phyloP scores from a whole-genome alignment of 2,888 invertebrate genomes.

The Erynnis tages region DNA sequence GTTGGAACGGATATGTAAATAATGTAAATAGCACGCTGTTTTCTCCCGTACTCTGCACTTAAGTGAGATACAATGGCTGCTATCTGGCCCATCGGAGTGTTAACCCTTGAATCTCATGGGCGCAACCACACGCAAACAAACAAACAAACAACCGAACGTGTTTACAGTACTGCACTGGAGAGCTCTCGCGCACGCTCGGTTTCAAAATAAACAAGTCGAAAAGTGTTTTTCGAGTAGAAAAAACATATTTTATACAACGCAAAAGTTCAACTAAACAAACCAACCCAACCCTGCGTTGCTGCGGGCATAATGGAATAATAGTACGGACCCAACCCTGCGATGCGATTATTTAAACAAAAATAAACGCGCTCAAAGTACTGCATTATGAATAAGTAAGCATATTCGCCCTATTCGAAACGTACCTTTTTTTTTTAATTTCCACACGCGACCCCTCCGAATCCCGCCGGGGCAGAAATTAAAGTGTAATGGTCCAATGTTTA shows the following conservation, averaged over 20 bases:
- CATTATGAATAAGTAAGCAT: conserved; percentile 67
- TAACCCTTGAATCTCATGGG: conserved; percentile 54
- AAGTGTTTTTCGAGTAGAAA: conserved; percentile 57
- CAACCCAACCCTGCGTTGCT: conserved; percentile 30
- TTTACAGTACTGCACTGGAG: conserved; percentile 57
- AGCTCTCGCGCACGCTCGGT: conserved; percentile 62
- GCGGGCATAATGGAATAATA: conserved; percentile 43
- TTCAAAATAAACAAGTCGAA: conserved; percentile 72
- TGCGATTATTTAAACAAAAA: conserved; percentile 50
- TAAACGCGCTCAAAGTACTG: conserved; percentile 45
- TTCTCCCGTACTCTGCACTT: not conserved
- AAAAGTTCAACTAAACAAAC: conserved; percentile 38
- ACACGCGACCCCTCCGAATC: conserved; percentile 58
- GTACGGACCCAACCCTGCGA: conserved; percentile 32
- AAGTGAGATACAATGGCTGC: conserved; percentile 13
- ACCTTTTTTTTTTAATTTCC: conserved; percentile 63
- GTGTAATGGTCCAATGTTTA: conserved; percentile 79
- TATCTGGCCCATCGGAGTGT: conserved; percentile 42
- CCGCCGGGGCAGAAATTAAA: conserved; percentile 75
- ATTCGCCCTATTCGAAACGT: conserved; percentile 52
- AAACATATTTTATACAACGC: conserved; percentile 48
- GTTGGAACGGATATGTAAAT: conserved; percentile 2
- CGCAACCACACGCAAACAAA: conserved; percentile 45
- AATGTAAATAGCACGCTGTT: not conserved
- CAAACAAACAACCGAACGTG: conserved; percentile 48